These are phyloP conservation scores for Brachypteracias leptosomus DNA, from an alignment of 2,113 vertebrate species.

Conservation along the genomic window DNA sequence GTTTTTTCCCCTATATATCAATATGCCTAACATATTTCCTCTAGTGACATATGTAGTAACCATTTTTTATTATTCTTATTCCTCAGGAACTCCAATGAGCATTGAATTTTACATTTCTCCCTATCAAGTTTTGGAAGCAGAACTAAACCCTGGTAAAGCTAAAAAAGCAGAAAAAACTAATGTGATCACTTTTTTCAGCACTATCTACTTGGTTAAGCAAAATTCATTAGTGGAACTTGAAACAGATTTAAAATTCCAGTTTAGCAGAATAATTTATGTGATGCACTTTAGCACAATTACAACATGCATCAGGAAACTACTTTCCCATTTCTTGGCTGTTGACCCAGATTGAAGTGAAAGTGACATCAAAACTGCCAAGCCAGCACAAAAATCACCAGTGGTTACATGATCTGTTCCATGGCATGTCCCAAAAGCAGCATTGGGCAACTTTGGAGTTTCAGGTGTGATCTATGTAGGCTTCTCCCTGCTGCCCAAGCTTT, in stretches of 20 bases:
- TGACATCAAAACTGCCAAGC: background rate
- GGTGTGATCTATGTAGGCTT: background rate
- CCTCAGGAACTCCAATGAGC: conserved; percentile 73
- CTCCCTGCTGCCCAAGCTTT: background rate
- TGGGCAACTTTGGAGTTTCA: background rate
- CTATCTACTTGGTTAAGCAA: background rate
- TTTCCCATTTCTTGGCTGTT: background rate
- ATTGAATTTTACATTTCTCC: conserved; percentile 80
- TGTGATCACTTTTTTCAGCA: background rate
- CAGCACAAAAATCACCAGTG: background rate
- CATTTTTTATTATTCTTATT: background rate
- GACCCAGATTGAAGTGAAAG: background rate
- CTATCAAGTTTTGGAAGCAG: conserved; percentile 56
- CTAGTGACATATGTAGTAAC: background rate
- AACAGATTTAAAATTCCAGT: background rate
- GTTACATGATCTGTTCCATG: background rate
- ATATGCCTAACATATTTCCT: background rate
- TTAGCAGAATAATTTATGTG: background rate
- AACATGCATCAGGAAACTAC: background rate
- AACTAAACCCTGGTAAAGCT: conserved; percentile 67
- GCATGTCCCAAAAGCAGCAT: background rate
- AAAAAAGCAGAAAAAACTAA: background rate
- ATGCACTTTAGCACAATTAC: background rate
- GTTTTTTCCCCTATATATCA: background rate
- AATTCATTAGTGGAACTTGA: background rate